Conservation (phyloP, 1,140 invertebrate species). For the Zophobas morio region DNA sequence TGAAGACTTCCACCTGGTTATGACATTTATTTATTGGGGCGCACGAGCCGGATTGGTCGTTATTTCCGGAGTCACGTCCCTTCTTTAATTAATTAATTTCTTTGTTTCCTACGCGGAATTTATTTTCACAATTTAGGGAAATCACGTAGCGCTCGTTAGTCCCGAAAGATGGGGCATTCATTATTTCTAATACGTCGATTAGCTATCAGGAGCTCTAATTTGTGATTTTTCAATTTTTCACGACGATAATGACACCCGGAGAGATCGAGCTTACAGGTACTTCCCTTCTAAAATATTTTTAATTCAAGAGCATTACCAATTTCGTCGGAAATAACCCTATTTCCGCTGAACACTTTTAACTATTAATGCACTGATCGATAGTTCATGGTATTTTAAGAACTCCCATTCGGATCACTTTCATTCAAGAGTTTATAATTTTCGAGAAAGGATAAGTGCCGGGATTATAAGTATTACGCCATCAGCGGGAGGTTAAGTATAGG, state of each 20-base stretch:
- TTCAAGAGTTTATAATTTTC: background rate
- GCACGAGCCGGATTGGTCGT: constrained; percentile 3
- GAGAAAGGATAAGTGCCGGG: background rate
- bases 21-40: constrained; percentile 31
- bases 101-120: constrained; percentile 22
- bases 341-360: constrained; percentile 24
- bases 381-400: constrained; percentile 9
- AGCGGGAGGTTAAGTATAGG: background rate
- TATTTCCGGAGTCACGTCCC: constrained; percentile 20
- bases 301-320: constrained; percentile 19
- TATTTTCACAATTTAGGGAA: constrained; percentile 32
- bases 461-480: background rate
- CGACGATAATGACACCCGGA: background rate
- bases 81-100: constrained; percentile 39
- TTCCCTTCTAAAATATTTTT: constrained; percentile 33
- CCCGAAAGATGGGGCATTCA: background rate
- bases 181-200: no score
- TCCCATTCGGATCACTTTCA: constrained; percentile 2
- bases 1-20: constrained; percentile 21
- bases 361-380: constrained; percentile 15
- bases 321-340: constrained; percentile 32
- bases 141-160: constrained; percentile 13
- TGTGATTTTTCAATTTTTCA: background rate
- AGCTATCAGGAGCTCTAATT: background rate
- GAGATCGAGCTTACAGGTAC: constrained; percentile 1